Evolutionary conservation across 1,140 invertebrate species (phyloP).

Genomic region (Cataglyphis hispanica): DNA sequence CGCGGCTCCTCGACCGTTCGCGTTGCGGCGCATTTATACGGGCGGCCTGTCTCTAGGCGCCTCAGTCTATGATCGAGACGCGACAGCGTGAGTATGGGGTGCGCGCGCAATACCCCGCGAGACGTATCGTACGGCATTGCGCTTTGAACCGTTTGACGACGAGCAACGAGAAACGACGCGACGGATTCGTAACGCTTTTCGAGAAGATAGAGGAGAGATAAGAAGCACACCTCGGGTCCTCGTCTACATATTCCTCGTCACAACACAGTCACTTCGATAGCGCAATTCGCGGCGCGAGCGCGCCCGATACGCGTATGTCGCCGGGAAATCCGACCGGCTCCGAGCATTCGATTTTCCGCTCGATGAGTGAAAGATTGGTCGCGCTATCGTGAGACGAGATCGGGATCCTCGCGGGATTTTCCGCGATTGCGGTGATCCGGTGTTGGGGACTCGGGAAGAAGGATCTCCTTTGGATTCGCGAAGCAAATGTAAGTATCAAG

Average conservation of each 20-base stretch:
- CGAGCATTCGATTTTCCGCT: slow-evolving; percentile 41
- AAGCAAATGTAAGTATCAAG: slow-evolving; percentile 18
- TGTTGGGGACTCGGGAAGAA: slow-evolving; percentile 15
- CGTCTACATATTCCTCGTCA: not conserved
- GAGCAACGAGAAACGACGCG: slow-evolving; percentile 44
- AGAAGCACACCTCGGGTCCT: not conserved
- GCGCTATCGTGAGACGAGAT: slow-evolving; percentile 26
- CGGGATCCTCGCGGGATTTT: not conserved
- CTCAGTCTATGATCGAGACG: slow-evolving; percentile 83
- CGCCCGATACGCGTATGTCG: slow-evolving; percentile 45
- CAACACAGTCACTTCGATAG: not conserved
- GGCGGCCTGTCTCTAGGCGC: slow-evolving; percentile 80
- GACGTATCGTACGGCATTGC: slow-evolving; percentile 48
- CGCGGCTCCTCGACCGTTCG: slow-evolving; percentile 42
- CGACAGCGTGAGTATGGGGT: slow-evolving; percentile 80
- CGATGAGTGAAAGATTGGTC: slow-evolving; percentile 33
- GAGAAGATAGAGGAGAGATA: not conserved
- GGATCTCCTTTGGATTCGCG: not conserved
- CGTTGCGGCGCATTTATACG: slow-evolving; percentile 81
- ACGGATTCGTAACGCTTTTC: not conserved
- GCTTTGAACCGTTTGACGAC: slow-evolving; percentile 59
- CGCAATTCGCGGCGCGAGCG: slow-evolving; percentile 31
- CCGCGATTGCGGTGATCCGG: slow-evolving; percentile 47
- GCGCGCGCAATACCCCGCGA: slow-evolving; percentile 61
- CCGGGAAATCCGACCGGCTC: slow-evolving; percentile 25